phyloP scores from a whole-genome alignment of 1,140 invertebrate species.

The Periplaneta americana region DNA sequence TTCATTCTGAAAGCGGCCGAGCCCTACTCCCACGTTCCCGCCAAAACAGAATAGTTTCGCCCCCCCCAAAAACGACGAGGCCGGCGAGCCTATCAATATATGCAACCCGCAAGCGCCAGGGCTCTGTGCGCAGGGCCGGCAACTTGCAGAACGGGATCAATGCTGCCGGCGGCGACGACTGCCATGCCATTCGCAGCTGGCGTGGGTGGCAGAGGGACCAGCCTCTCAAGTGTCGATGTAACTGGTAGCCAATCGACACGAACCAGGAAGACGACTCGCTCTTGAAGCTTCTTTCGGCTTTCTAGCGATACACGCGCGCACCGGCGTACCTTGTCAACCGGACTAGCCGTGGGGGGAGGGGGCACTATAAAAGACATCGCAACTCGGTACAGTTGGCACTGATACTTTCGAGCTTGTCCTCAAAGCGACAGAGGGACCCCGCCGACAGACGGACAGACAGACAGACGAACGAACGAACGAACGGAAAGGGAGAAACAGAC shows the following conservation, averaged over 20 bases:
- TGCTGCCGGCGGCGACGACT: background rate
- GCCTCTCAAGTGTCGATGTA: background rate
- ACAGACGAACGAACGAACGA: background rate
- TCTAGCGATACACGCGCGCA: background rate
- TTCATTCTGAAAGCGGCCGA: background rate
- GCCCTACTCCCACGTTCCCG: conserved; percentile 7
- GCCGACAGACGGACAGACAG: background rate
- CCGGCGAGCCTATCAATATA: background rate
- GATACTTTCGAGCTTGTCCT: background rate
- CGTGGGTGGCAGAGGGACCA: background rate
- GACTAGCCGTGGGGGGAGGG: background rate
- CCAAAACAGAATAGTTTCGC: conserved; percentile 6
- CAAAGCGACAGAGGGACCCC: background rate
- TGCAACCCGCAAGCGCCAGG: background rate
- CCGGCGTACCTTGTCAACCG: background rate
- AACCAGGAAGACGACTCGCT: background rate
- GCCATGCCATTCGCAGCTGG: background rate
- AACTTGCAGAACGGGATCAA: background rate
- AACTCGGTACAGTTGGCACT: background rate
- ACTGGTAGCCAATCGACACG: background rate
- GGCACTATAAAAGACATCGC: background rate
- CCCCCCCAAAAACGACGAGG: background rate
- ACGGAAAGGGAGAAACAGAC: background rate
- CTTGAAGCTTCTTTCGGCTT: background rate
- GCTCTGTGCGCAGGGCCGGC: background rate